These are phyloP conservation scores for Leptinotarsa haldemani DNA, from an alignment of 2,888 invertebrate genomes.

Conservation along the genomic window DNA sequence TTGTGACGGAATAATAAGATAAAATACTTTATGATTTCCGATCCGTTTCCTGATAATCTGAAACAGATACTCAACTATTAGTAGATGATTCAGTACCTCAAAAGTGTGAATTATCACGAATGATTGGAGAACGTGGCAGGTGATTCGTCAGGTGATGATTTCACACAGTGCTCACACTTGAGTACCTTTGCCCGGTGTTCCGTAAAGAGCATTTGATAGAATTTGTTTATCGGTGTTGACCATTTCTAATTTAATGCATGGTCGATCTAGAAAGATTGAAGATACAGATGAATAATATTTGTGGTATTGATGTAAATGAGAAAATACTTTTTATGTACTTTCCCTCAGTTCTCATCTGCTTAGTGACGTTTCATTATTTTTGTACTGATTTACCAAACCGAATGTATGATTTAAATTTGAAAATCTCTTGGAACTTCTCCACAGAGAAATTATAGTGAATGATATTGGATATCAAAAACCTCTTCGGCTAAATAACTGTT, in stretches of 20 bases:
- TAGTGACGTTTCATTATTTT: neutral
- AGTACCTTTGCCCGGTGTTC: slow-evolving; percentile 17
- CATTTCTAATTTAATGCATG: slow-evolving; percentile 35
- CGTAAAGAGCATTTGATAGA: slow-evolving; percentile 29
- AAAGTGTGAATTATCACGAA: neutral
- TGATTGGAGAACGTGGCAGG: neutral
- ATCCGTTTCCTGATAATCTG: too few relatives aligned
- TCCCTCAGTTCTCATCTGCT: neutral
- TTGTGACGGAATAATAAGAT: too few relatives aligned
- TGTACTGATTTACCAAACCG: too few relatives aligned
- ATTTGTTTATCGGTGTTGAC: slow-evolving; percentile 30
- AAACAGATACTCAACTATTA: too few relatives aligned
- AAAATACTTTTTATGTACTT: neutral
- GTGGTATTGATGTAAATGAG: neutral
- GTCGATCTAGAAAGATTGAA: slow-evolving; percentile 11
- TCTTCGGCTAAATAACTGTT: too few relatives aligned
- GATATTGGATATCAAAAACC: too few relatives aligned
- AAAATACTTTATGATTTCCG: too few relatives aligned
- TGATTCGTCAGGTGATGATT: neutral
- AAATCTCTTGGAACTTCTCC: too few relatives aligned
- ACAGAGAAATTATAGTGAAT: too few relatives aligned
- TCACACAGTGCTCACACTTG: neutral
- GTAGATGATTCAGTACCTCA: too few relatives aligned
- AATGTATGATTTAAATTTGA: too few relatives aligned
- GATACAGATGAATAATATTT: neutral